Evolutionary conservation across 2,797 vertebrate species (phyloP), one percentile per base, ranked within the genome.

Genomic region (Diglossa cyanea): DNA sequence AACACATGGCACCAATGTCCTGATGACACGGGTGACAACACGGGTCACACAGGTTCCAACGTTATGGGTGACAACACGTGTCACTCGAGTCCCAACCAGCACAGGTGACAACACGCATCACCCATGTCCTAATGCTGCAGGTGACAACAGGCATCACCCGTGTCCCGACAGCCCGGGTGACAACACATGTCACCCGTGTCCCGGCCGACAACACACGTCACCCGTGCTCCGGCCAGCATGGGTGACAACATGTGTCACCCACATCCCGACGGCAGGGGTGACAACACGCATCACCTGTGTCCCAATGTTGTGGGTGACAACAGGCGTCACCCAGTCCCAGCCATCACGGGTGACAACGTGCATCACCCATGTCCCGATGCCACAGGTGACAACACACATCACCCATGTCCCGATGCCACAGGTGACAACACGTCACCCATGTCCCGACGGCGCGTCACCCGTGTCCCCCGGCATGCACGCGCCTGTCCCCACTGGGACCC

Each of bases 21-120:
- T 0, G 1, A 10, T 7, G 7, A 5, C 3, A 1, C 0, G 0
- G 48, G 23, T 54, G 37, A 70, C 37, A 70, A 24, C 17, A 25
- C 3, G 0, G 0, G 1, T 15, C 17, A 40, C 15, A 5, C 37
- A 13, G 11, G 37, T 39, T 10, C 35, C 2, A 1, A 10, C 1
- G 0, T 3, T 1, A 1, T 0, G 1, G 55, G 20, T 58, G 42
- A 37, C 28, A 58, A 24, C 25, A 47, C 13, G 8, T 5, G 28
- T 4, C 33, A 44, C 23, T 6, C 31, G 6, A 1, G 13, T 42
- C 66, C 37, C 4, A 28, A 51, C 10, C 37, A 37, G 37, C 39
- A 39, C 6, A 13, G 39, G 39, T 39, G 39, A 40, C 39, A 47
- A 47, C 45, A 47, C 7, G 9, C 6, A 31, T 6, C 33, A 44